Conservation (phyloP, 2,797 vertebrate species). For the Poeciliopsis turneri region DNA sequence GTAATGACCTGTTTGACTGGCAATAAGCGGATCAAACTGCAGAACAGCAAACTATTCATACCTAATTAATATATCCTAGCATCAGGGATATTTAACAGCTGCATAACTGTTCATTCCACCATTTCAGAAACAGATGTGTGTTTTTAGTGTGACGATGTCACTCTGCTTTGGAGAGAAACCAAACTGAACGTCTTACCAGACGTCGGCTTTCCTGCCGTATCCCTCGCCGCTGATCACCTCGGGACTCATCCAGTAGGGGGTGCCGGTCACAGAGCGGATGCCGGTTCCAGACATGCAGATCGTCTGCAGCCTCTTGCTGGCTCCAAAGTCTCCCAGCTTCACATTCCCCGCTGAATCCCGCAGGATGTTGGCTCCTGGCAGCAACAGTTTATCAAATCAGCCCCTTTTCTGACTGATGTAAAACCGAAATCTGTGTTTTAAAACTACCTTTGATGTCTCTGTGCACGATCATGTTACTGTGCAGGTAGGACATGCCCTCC, state of each 20-base stretch:
- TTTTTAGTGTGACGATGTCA: not conserved
- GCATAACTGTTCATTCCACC: not conserved
- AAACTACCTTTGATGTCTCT: conserved; percentile 94
- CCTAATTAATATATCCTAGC: not conserved
- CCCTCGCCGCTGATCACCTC: conserved; percentile 99
- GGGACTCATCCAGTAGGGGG: conserved; percentile 99
- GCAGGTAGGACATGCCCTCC: conserved; percentile 96
- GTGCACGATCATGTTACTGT: conserved; percentile 99
- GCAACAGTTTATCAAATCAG: not conserved
- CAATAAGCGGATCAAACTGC: conserved; percentile 58
- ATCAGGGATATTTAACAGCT: not conserved
- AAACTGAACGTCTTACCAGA: conserved; percentile 86
- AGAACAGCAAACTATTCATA: not conserved
- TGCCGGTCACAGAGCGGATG: conserved; percentile 95
- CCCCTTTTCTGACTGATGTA: not conserved
- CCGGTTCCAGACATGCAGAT: conserved; percentile 98
- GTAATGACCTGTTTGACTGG: conserved; percentile 63
- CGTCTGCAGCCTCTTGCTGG: conserved; percentile 97
- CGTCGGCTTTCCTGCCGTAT: conserved; percentile 95
- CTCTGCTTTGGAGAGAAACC: not conserved
- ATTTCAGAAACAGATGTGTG: not conserved
- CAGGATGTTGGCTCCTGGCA: conserved; percentile 83
- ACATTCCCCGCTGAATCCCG: conserved; percentile 96
- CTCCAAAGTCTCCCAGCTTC: conserved; percentile 97
- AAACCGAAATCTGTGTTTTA: not conserved